Conservation (phyloP, 2,888 invertebrate genomes). For the Teleogryllus oceanicus region DNA sequence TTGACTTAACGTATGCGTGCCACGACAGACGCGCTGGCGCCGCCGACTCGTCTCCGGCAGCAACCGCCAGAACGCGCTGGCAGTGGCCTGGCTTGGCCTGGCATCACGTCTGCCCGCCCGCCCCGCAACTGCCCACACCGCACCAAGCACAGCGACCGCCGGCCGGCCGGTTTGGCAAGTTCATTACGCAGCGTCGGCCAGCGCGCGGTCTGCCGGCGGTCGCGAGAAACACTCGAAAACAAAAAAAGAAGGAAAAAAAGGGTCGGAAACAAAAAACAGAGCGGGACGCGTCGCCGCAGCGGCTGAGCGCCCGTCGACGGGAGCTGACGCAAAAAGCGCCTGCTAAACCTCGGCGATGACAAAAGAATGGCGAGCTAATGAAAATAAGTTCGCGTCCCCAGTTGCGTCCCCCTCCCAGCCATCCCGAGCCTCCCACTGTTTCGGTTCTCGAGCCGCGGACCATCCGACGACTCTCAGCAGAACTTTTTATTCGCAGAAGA, state of each 20-base stretch:
- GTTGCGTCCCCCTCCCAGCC: neutral
- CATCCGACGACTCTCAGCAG: no score
- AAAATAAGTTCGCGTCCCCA: neutral
- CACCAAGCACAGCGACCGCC: no score
- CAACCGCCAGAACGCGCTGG: neutral
- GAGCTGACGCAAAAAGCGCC: no score
- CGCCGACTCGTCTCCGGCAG: neutral
- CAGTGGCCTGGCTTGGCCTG: neutral
- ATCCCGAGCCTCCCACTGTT: neutral
- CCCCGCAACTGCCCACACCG: neutral
- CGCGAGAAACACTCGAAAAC: neutral
- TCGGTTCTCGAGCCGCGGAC: neutral
- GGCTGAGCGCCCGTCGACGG: no score
- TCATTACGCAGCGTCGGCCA: neutral
- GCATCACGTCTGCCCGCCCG: neutral
- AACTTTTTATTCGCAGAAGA: no score
- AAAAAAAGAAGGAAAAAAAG: neutral
- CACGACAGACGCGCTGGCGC: neutral
- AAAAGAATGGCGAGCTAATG: constrained; percentile 18
- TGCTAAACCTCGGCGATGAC: neutral
- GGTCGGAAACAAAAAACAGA: neutral
- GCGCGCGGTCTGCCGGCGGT: neutral
- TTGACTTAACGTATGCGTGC: no score
- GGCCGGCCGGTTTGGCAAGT: constrained; percentile 5
- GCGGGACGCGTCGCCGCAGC: neutral